Percentiles rank a stretch among this genome's conserved stretches.
Conservation (phyloP, 2,113 vertebrate species). For the Speoplatyrhinus poulsoni region DNA sequence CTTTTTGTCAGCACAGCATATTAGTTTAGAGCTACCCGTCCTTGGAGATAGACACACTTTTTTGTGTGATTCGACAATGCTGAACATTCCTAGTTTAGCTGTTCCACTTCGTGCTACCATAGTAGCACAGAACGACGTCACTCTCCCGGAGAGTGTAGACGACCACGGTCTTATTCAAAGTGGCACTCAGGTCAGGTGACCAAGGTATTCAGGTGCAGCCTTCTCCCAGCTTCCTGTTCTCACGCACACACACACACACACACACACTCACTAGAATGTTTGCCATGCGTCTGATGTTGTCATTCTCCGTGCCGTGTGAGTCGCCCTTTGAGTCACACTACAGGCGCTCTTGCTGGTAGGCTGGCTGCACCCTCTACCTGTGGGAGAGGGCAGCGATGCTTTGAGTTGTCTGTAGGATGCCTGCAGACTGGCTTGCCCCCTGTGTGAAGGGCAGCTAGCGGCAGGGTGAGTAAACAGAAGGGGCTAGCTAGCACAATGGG, state of each 20-base stretch:
- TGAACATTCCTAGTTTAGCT: not conserved
- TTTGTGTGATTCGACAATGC: slow-evolving; percentile 4
- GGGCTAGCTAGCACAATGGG: slow-evolving; percentile 36
- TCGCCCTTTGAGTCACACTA: slow-evolving; percentile 27
- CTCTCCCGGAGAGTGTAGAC: slow-evolving; percentile 53
- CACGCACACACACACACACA: too few species aligned
- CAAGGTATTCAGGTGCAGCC: slow-evolving; percentile 28
- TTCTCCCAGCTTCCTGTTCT: not conserved
- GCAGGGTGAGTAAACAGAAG: slow-evolving; percentile 42
- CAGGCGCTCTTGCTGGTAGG: slow-evolving; percentile 10
- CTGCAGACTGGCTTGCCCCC: slow-evolving; percentile 19
- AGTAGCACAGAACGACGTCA: not conserved
- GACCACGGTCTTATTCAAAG: slow-evolving; percentile 32
- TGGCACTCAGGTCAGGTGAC: slow-evolving; percentile 35
- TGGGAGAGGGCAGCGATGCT: not conserved
- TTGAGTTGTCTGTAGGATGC: slow-evolving; percentile 9
- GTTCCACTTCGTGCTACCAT: slow-evolving; percentile 11
- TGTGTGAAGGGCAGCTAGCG: slow-evolving; percentile 50
- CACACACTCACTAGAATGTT: not conserved
- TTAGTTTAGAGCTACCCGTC: not conserved
- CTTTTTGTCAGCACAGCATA: slow-evolving; percentile 11
- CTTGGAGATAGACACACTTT: not conserved
- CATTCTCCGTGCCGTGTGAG: slow-evolving; percentile 11
- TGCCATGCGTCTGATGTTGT: slow-evolving; percentile 28
- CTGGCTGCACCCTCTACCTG: slow-evolving; percentile 39